Evolutionary conservation across 1,140 invertebrate genomes (phyloP).

Genomic region (Heliothis virescens): DNA sequence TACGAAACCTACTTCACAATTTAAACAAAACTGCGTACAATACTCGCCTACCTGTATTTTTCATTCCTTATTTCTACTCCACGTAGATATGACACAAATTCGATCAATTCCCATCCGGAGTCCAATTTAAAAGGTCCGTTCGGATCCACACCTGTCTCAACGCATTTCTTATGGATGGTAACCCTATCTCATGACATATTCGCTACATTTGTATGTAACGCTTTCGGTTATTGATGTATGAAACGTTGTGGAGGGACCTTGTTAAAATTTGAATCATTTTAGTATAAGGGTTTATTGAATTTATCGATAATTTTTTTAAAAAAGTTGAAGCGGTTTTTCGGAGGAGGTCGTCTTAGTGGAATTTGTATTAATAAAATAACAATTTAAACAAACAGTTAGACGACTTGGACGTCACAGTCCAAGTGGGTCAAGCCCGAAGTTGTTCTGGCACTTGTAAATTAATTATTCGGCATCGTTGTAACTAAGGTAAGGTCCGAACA

Average conservation of each 20-base stretch:
- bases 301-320: not conserved
- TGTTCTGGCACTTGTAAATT: slow-evolving; percentile 67
- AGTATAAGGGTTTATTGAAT: slow-evolving; percentile 28
- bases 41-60: too few species aligned
- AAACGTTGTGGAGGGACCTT: slow-evolving; percentile 46
- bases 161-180: slow-evolving; percentile 38
- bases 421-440: slow-evolving; percentile 56
- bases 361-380: slow-evolving; percentile 1
- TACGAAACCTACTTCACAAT: too few species aligned
- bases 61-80: slow-evolving; percentile 27
- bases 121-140: slow-evolving; percentile 38
- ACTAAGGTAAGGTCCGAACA: slow-evolving; percentile 71
- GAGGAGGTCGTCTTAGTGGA: too few species aligned
- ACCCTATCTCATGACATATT: slow-evolving; percentile 47
- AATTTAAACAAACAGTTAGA: slow-evolving; percentile 31
- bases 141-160: slow-evolving; percentile 37
- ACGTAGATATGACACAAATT: slow-evolving; percentile 18
- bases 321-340: too few species aligned
- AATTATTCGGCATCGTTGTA: slow-evolving; percentile 70
- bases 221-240: slow-evolving; percentile 48
- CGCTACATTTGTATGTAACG: slow-evolving; percentile 49
- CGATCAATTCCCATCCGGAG: slow-evolving; percentile 30
- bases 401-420: slow-evolving; percentile 2
- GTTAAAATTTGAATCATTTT: slow-evolving; percentile 47
- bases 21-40: too few species aligned